Evolutionary conservation across 2,888 invertebrate species (phyloP), one percentile per base, ranked within the genome.

Genomic region (Pemphredon lugubris): DNA sequence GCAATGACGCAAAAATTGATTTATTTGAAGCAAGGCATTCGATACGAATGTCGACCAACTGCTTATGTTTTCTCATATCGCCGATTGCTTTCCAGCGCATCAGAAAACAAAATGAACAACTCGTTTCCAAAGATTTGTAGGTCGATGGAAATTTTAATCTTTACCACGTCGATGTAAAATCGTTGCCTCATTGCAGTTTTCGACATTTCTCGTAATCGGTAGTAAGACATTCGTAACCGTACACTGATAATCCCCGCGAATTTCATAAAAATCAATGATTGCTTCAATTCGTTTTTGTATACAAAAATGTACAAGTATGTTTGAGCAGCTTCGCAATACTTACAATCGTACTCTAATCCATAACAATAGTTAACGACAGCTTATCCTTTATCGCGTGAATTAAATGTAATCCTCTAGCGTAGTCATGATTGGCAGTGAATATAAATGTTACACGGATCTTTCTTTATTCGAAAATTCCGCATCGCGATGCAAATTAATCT

Each of bases 321-420:
- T 81, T 81, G 81, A 81, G 81, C 81, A 79, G 70, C 66, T 75
- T 69, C 9, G 53, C 50, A 45, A 60, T 78, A 61, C 47, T 75
- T 68, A 76, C 72, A 74, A 64, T 66, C 47, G 57, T 71, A 76
- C 51, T 59, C 64, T 74, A 75, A 72, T 66, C 65, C 57, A 58
- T 75, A 73, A 73, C 60, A 69, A 66, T 73, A 75, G 26, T 73
- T 66, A 75, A 75, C 65, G 65, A 72, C 40, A 68, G 34, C 30
- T 65, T 54, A 58, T 58, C 48, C 48, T 44, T 53, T 40, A 54
- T 61, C 50, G 55, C 71, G 48, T 59, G 32, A 61, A 51, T 54
- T 67, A 61, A 58, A 21, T 48, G 71, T 53, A 63, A 64, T 40
- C 51, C 54, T 61, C 51, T 40, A 59, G 65, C 50, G 47, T 55